Percentiles rank a stretch among this genome's conserved stretches.
Evolutionary conservation across 2,113 vertebrate species (phyloP).

Genomic region (Pygoscelis adeliae): DNA sequence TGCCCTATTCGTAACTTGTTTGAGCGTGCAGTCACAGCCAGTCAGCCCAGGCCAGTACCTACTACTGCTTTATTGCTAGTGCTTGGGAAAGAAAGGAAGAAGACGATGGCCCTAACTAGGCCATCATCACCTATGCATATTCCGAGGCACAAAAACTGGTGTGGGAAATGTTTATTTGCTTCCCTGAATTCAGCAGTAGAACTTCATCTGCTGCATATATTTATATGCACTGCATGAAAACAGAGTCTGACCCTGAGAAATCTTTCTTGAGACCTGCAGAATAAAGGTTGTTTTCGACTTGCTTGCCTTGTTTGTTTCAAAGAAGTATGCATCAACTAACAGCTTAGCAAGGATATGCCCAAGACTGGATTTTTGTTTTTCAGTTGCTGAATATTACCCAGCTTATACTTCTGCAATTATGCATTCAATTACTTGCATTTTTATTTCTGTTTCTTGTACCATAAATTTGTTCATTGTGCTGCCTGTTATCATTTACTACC

Average conservation of each 20-base stretch:
- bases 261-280: not conserved
- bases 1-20: too few relatives aligned
- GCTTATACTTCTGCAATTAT: not conserved
- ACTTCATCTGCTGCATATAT: not conserved
- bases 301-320: not conserved
- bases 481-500: not conserved
- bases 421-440: not conserved
- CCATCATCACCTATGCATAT: not conserved
- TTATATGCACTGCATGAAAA: not conserved
- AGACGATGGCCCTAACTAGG: accelerated
- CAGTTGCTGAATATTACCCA: not conserved
- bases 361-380: not conserved
- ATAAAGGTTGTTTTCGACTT: not conserved
- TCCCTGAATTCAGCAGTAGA: not conserved
- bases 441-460: not conserved
- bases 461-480: not conserved
- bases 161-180: not conserved
- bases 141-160: not conserved
- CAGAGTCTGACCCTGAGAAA: not conserved
- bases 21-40: not conserved
- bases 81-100: not conserved
- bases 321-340: not conserved
- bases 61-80: not conserved
- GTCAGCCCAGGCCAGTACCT: not conserved
- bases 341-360: not conserved